A percentile compares a stretch with the other conserved stretches of the same genome.
Evolutionary conservation across 2,113 vertebrate species (phyloP).

Genomic region (Dipodomys ordii): DNA sequence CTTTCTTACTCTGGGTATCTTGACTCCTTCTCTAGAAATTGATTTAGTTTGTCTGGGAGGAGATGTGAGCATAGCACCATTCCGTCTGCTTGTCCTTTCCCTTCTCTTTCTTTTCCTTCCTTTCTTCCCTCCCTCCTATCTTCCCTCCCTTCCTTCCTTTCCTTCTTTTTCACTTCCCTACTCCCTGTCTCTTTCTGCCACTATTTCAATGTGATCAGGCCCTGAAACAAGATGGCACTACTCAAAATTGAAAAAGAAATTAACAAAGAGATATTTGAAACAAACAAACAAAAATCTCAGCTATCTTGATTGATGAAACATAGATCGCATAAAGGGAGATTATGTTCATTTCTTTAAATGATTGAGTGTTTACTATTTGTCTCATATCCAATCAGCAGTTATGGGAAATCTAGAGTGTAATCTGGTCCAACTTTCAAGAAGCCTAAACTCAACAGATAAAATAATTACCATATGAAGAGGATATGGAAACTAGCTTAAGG

Average conservation of each 20-base stretch:
- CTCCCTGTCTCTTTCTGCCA: background rate
- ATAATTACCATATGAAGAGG: background rate
- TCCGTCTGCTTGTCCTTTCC: background rate
- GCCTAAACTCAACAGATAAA: background rate
- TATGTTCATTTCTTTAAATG: background rate
- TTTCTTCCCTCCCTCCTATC: no score
- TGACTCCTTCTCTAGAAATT: background rate
- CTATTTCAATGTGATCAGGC: background rate
- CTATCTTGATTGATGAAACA: background rate
- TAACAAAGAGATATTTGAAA: background rate
- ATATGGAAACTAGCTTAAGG: background rate
- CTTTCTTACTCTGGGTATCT: background rate
- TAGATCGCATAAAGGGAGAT: background rate
- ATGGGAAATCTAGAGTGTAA: background rate
- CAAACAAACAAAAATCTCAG: no score
- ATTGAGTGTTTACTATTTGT: background rate
- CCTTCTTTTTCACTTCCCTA: background rate
- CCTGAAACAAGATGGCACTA: background rate
- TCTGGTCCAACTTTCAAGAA: background rate
- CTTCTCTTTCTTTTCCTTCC: background rate
- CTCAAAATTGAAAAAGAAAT: background rate
- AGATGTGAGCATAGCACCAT: no score
- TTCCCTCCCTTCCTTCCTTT: rapidly evolving
- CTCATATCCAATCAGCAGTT: background rate
- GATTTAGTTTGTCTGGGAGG: background rate